Base-by-base conservation (phyloP, 1,140 invertebrate species). In the Oncopodura yosiiana region DNA sequence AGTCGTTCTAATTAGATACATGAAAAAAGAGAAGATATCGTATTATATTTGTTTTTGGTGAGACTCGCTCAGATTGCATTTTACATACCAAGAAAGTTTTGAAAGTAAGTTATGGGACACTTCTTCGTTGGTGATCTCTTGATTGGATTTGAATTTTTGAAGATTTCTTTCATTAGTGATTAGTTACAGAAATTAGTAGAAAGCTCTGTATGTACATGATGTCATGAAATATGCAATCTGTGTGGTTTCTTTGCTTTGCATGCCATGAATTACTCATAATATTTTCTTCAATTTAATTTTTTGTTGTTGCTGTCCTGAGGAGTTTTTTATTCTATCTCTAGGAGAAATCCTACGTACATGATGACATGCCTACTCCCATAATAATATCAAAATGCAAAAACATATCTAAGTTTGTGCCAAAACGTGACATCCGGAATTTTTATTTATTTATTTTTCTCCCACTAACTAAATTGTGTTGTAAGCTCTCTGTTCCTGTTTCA, bases 361-460 rank as follows among this genome's bases (percentile, higher is more conserved):
- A 21, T 21, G 24, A 41, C 16, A 18, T 21, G 38, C 12, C 18
- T 3, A 23, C 24, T 6, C 18, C 38, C 18, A 41, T 41, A 12
- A 41, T 41, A 2, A 23, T 41, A 8, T 43, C n/a, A n/a, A n/a
- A n/a, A n/a, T n/a, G n/a, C n/a, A n/a, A n/a, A n/a, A n/a, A n/a
- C n/a, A n/a, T n/a, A n/a, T 26, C 26, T n/a, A 29, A 26, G n/a
- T 30, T 21, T 29, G 43, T 29, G 43, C 27, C 27, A 45, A 45
- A 29, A 16, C 43, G 43, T 45, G 43, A 45, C 26, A 30, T 45
- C 43, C 43, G 26, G 43, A 29, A 29, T 30, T 45, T 45, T 30
- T 30, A 30, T 30, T 18, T 30, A 19, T 29, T 43, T 26, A 26
- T 26, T 26, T 26, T 43, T 43, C 24, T 43, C 24, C 41, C 27